Percentiles rank a stretch among this genome's conserved stretches.
Evolutionary conservation across 2,113 vertebrate species (phyloP).

Genomic region (Poeciliopsis prolifica): DNA sequence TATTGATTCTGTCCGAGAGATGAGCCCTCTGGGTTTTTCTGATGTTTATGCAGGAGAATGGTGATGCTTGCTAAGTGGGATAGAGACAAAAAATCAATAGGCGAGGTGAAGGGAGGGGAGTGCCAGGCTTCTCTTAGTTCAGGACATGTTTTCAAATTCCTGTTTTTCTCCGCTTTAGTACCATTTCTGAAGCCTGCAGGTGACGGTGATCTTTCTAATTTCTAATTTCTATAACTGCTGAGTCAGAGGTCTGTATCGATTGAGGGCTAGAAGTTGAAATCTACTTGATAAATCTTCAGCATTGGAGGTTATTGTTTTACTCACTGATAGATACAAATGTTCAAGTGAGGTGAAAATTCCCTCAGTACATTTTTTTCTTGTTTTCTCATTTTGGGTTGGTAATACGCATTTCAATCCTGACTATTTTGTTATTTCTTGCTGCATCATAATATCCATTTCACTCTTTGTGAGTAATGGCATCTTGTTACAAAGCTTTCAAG

Average conservation of each 20-base stretch:
- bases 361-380: too few species aligned
- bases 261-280: not conserved
- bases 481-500: not conserved
- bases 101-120: conserved; percentile 56
- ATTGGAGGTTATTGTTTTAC: not conserved
- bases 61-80: conserved; percentile 76
- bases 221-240: not conserved
- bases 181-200: conserved; percentile 15
- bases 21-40: conserved; percentile 76
- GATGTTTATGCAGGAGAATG: conserved; percentile 78
- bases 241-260: conserved; percentile 11
- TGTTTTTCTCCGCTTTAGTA: conserved; percentile 61
- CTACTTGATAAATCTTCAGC: not conserved
- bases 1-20: conserved; percentile 76
- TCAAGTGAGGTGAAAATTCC: too few species aligned
- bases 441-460: not conserved
- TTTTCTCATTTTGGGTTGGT: not conserved
- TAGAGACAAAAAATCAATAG: conserved; percentile 78
- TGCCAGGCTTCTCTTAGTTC: conserved; percentile 38
- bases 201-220: conserved; percentile 1
- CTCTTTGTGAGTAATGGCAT: not conserved
- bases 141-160: conserved; percentile 64
- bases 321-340: not conserved
- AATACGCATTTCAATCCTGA: not conserved
- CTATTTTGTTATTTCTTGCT: not conserved